phyloP scores from a whole-genome alignment of 2,113 vertebrate species.

The Aramus guarauna region DNA sequence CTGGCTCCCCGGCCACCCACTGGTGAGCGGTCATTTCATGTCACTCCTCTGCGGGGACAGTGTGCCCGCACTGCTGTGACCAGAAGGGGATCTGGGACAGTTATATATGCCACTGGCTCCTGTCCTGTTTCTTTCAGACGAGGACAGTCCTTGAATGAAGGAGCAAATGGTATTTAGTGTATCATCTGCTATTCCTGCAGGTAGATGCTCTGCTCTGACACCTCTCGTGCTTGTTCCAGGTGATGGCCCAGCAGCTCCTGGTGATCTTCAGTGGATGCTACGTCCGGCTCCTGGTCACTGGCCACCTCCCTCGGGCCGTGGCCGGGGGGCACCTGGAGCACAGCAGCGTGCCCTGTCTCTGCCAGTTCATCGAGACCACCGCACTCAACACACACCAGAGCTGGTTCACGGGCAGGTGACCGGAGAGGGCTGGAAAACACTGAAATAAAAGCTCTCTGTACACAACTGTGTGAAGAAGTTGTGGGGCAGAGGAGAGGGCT shows the following conservation, averaged over 20 bases:
- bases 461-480: not conserved
- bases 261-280: conserved; percentile 74
- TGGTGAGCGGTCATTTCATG: not conserved
- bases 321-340: conserved; percentile 48
- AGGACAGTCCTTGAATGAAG: not conserved
- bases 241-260: conserved; percentile 75
- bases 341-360: conserved; percentile 60
- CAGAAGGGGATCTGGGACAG: not conserved
- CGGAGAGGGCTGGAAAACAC: fast-evolving
- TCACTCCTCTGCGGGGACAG: not conserved
- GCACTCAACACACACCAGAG: not conserved
- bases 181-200: not conserved
- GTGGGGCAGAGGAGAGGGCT: not conserved
- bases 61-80: not conserved
- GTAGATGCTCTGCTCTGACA: not conserved
- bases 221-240: conserved; percentile 26
- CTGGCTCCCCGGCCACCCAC: not conserved
- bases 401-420: conserved; percentile 31
- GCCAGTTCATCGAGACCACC: conserved; percentile 71
- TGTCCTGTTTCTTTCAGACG: not conserved
- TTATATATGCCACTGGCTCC: not conserved
- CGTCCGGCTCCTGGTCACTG: conserved; percentile 69
- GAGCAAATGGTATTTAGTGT: not conserved
- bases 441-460: not conserved
- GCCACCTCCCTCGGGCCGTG: conserved; percentile 42